These are phyloP conservation scores for Aegotheles bennettii DNA, from an alignment of 2,113 vertebrate species.

Conservation along the genomic window DNA sequence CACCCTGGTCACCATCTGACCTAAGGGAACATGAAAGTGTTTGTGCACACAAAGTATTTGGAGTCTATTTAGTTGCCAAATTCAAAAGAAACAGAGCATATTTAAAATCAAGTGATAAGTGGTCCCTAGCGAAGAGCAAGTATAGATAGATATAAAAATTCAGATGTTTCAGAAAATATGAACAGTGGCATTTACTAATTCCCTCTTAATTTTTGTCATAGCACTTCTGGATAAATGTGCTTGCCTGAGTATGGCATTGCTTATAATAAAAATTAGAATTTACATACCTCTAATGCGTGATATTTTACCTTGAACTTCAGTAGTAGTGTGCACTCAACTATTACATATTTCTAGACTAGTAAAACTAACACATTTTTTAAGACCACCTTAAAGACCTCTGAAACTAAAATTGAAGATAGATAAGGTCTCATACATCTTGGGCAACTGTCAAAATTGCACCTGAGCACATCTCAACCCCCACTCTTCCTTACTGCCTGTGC, in stretches of 20 bases:
- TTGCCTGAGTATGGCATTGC: neutral
- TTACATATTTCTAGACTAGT: neutral
- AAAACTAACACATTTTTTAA: neutral
- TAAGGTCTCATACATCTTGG: neutral
- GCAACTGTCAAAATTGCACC: neutral
- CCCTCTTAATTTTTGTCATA: neutral
- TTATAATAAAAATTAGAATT: neutral
- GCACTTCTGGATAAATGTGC: neutral
- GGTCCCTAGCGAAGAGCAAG: neutral
- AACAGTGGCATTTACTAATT: neutral
- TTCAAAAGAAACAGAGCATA: neutral
- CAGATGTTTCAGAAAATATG: neutral
- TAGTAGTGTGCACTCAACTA: rapidly evolving
- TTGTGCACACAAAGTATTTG: neutral
- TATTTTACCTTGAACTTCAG: neutral
- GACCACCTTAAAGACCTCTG: neutral
- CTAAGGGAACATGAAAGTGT: neutral
- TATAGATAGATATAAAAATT: neutral
- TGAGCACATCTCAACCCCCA: rapidly evolving
- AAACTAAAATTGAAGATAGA: neutral
- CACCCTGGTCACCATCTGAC: neutral
- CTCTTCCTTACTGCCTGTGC: neutral
- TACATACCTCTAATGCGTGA: neutral
- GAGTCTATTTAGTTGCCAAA: neutral
- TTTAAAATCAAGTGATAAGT: neutral